These are phyloP conservation scores for Ctenodactylus gundi DNA, from an alignment of 2,113 vertebrate species.

Conservation along the genomic window DNA sequence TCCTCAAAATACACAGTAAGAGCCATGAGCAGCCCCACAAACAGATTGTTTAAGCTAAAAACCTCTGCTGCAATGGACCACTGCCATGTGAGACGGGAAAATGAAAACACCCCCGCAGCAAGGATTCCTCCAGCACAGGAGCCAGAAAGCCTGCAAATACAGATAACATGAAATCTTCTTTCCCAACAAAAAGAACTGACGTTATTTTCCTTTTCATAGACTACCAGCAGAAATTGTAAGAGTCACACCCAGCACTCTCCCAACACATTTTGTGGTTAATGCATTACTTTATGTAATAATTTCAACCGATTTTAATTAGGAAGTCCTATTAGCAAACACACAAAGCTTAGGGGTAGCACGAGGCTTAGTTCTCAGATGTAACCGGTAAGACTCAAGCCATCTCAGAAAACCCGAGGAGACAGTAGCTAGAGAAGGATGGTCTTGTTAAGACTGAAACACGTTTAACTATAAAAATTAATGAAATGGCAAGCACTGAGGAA, in stretches of 20 bases:
- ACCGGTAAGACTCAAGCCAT: slow-evolving; percentile 41
- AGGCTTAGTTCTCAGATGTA: slow-evolving; percentile 40
- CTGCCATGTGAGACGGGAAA: slow-evolving; percentile 97
- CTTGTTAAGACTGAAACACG: background rate
- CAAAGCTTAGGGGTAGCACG: background rate
- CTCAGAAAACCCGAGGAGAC: slow-evolving; percentile 9
- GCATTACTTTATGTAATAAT: slow-evolving; percentile 67
- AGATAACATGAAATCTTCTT: slow-evolving; percentile 90
- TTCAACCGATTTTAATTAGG: slow-evolving; percentile 61
- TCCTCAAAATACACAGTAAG: slow-evolving; percentile 89
- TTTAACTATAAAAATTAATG: background rate
- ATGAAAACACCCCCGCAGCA: slow-evolving; percentile 94
- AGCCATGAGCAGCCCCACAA: slow-evolving; percentile 93
- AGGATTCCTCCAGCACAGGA: slow-evolving; percentile 93
- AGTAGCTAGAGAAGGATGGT: background rate
- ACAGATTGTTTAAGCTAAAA: slow-evolving; percentile 98
- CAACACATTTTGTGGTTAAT: slow-evolving; percentile 77
- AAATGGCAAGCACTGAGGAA: background rate
- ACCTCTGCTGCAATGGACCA: slow-evolving; percentile 97
- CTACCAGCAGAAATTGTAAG: slow-evolving; percentile 77
- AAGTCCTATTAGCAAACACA: slow-evolving; percentile 51
- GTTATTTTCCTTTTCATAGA: slow-evolving; percentile 82
- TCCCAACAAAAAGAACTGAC: slow-evolving; percentile 82
- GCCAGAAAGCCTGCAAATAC: slow-evolving; percentile 92
- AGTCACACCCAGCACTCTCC: slow-evolving; percentile 75